Base-by-base conservation (phyloP, 2,113 vertebrate species). In the Xiphias gladius region DNA sequence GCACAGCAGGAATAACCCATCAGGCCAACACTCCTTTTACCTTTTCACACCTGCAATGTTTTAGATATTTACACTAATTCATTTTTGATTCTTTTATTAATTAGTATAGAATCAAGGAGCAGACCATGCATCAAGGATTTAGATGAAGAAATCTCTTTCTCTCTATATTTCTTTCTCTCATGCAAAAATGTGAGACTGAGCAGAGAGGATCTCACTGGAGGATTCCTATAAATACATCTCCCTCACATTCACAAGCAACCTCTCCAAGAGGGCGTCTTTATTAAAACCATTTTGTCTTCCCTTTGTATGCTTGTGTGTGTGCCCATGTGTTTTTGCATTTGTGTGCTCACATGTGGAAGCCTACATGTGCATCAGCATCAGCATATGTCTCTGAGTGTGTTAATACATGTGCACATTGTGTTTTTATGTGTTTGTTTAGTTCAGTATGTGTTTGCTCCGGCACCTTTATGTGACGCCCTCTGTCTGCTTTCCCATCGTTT, bases 231-330 rank as follows among this genome's bases (percentile, higher is more conserved):
- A 95, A 95, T 94, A 94, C 66, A 92, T 91, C 93, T 89, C 86
- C 43, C 79, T 84, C 86, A 90, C 90, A 90, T 94, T 94, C 89
- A 91, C 85, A 63, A 86, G 93, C 83, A 89, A 89, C 80, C 86
- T 91, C 88, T 92, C 89, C 62, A 89, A 92, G 92, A 95, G 91
- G 86, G 82, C 73, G 69, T 91, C 91, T 93, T 94, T 93, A 94
- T 95, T 95, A 93, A 92, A 93, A 93, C 88, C 89, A 90, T 92
- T 94, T 94, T 93, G 93, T 94, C 90, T 94, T 91, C 85, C 69
- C 75, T 84, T 84, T 88, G 83, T 85, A 55, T 79, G 59, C 55
- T 13, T 73, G 70, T 72, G 52, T 59, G 58, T 78, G 64, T 79
- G 76, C 48, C 70, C 30, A 2, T 28, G 4, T 55, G 73, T n/a